Percentiles rank a stretch among this genome's conserved stretches.
phyloP scores from a whole-genome alignment of 37 sponge, comb jelly and placozoan genomes.

The Crambe crambe region DNA sequence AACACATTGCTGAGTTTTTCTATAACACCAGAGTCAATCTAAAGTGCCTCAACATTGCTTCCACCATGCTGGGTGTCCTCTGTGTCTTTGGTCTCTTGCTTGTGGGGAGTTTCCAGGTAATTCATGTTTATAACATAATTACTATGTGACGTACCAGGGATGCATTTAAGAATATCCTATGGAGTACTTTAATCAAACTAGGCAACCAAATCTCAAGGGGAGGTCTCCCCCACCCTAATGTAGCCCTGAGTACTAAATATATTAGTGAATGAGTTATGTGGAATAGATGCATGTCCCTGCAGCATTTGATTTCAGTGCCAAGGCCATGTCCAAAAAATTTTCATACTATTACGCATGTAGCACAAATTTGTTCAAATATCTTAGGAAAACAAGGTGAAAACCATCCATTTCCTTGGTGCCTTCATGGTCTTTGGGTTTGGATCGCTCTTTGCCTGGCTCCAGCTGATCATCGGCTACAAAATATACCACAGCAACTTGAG shows the following conservation, averaged over 20 bases:
- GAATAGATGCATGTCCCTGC: no score
- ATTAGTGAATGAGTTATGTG: no score
- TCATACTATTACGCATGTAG: no score
- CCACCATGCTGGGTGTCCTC: conserved; percentile 20
- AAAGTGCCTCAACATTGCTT: conserved; percentile 18
- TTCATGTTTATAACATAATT: no score
- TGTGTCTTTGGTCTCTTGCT: conserved; percentile 49
- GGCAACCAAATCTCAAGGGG: no score
- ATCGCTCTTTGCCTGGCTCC: conserved; percentile 39
- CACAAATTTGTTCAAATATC: neutral
- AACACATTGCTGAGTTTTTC: conserved; percentile 12
- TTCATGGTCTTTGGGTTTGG: conserved; percentile 39
- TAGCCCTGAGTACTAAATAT: no score
- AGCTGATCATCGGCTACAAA: conserved; percentile 32
- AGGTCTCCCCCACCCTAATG: no score
- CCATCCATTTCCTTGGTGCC: conserved; percentile 56
- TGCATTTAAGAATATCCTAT: no score
- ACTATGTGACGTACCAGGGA: no score
- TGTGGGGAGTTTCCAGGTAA: conserved; percentile 74
- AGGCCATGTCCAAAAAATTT: no score
- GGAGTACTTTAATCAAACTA: no score
- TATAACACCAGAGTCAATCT: neutral
- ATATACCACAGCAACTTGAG: conserved; percentile 20
- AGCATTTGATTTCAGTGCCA: no score
- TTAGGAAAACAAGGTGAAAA: conserved; percentile 40